Evolutionary conservation across 2,888 invertebrate species (phyloP).

Genomic region (Thymelicus lineola): DNA sequence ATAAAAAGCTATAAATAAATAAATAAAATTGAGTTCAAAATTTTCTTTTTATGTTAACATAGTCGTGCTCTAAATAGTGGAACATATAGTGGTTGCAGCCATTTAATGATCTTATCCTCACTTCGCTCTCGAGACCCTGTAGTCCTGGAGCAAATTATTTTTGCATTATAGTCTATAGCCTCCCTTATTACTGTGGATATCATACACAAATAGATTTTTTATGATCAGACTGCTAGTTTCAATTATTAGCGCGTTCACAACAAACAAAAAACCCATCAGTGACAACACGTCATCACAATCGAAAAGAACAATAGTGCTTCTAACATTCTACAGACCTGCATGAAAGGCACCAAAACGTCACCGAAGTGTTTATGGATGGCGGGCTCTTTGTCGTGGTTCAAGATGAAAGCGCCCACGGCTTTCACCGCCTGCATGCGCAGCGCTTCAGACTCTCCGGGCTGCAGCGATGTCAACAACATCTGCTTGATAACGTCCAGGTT

Average conservation of each 20-base stretch:
- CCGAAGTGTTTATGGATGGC: conserved; percentile 94
- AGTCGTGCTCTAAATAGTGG: no score
- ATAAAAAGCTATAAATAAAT: no score
- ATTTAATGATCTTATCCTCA: no score
- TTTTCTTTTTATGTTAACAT: no score
- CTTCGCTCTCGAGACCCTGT: neutral
- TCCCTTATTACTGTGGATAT: no score
- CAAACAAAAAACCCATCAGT: neutral
- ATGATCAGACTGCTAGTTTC: no score
- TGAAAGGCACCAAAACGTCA: conserved; percentile 92
- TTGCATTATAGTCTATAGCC: no score
- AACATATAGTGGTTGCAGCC: no score
- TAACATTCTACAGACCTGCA: conserved; percentile 80
- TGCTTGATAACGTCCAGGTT: conserved; percentile 97
- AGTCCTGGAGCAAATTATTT: neutral
- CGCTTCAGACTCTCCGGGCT: conserved; percentile 89
- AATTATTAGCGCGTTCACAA: neutral
- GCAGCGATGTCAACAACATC: conserved; percentile 94
- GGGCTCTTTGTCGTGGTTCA: conserved; percentile 97
- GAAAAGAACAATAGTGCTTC: no score
- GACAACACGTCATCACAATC: no score
- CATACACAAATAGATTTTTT: no score
- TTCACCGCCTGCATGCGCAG: conserved; percentile 93
- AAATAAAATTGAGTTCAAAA: no score
- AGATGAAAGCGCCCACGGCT: conserved; percentile 94